Conservation (phyloP, 2,113 vertebrate genomes). For the Enhydra lutris region DNA sequence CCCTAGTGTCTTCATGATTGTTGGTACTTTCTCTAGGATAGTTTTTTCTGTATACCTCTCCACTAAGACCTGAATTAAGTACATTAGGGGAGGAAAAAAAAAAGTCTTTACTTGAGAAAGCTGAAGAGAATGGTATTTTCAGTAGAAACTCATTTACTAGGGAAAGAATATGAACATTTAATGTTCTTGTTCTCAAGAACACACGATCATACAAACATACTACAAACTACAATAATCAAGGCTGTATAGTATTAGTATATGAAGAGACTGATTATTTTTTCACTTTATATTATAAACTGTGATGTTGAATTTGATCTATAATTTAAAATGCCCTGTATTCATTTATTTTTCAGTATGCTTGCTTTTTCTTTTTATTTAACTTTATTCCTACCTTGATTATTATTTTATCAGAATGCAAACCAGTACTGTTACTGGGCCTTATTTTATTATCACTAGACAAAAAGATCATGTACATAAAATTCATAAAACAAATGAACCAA, state of each 20-base stretch:
- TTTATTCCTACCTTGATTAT: not conserved
- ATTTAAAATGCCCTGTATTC: not conserved
- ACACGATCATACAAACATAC: not conserved
- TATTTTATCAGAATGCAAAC: not conserved
- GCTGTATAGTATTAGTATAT: not conserved
- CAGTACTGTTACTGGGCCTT: not conserved
- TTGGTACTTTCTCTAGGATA: not conserved
- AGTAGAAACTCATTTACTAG: not conserved
- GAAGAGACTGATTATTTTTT: not conserved
- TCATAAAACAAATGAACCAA: not conserved
- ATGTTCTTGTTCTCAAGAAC: not conserved
- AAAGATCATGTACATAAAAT: not conserved
- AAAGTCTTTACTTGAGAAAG: not conserved
- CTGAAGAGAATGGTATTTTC: not conserved
- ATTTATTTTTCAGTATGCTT: not conserved
- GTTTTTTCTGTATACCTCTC: not conserved
- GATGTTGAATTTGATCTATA: not conserved
- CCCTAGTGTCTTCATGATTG: fast-evolving
- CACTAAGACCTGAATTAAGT: not conserved
- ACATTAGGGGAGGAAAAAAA: not conserved
- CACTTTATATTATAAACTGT: not conserved
- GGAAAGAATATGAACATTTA: not conserved
- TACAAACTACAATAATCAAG: not conserved
- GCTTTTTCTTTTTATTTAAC: not conserved
- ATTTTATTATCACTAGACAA: not conserved